Evolutionary conservation across 2,797 vertebrate genomes (phyloP).

Genomic region (Enteromius anoplus): DNA sequence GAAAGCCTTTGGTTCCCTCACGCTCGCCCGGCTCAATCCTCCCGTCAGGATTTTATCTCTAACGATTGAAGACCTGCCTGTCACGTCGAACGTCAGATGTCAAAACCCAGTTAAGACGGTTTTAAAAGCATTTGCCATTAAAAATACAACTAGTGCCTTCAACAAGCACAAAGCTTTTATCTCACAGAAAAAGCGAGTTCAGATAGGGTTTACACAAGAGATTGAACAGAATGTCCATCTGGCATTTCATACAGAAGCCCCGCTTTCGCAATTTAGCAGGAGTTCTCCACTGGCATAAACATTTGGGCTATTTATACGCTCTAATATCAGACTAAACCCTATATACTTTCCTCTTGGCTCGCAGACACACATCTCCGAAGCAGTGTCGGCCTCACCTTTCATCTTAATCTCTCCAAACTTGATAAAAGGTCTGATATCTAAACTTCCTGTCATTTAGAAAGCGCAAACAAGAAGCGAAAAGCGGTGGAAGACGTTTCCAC

Average conservation of each 20-base stretch:
- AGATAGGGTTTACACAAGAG: conserved; percentile 18
- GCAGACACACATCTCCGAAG: conserved; percentile 48
- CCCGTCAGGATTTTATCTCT: conserved; percentile 42
- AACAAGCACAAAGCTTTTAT: conserved; percentile 26
- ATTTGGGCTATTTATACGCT: conserved; percentile 31
- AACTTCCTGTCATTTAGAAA: conserved; percentile 43
- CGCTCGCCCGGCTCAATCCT: conserved; percentile 37
- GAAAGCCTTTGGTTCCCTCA: conserved; percentile 49
- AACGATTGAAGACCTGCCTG: conserved; percentile 1
- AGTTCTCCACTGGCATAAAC: conserved; percentile 5
- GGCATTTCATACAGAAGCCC: conserved; percentile 19
- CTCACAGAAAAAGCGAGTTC: not conserved
- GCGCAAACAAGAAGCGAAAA: conserved; percentile 48
- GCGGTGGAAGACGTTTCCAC: conserved; percentile 39
- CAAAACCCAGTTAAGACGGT: not conserved
- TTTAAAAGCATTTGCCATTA: conserved; percentile 14
- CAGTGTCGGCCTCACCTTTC: conserved; percentile 43
- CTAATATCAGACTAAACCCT: conserved; percentile 42
- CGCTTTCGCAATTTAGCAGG: conserved; percentile 23
- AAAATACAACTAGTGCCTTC: not conserved
- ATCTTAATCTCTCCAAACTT: conserved; percentile 18
- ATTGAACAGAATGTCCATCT: conserved; percentile 6
- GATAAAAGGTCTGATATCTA: conserved; percentile 37
- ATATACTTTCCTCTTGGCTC: conserved; percentile 50
- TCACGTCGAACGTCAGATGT: conserved; percentile 16